Evolutionary conservation across 2,888 invertebrate species (phyloP), one percentile per base, ranked within the genome.

Genomic region (Dendrolimus houi): DNA sequence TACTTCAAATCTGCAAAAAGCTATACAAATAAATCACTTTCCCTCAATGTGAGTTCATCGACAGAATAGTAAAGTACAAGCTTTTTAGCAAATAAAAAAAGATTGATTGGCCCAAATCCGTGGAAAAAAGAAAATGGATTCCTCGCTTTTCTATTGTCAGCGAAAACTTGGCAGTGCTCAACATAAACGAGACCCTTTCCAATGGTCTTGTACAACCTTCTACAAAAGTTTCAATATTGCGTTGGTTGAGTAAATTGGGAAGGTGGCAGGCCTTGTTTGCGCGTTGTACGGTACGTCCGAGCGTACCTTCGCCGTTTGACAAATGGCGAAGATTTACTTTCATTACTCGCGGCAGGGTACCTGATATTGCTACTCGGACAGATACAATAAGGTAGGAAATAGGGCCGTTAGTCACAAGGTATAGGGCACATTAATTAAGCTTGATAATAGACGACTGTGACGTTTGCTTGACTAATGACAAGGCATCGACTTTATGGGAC

Each of bases 41-140:
- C 55, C 47, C 29, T 29, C 29, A 29, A 29, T 3, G 41, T 54
- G 55, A 58, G 54, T 55, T 55, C 47, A 58, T 56, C 54, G 55
- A 56, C 58, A 57, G 55, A 41, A 58, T 59, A 61, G 56, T 47
- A 47, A 47, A 47, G 47, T 12, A 47, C 47, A 47, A 47, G 47
- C 61, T 61, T 62, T 61, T 59, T 69, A 66, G 61, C 64, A 68
- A 71, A 71, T 71, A 71, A 72, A 76, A 72, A 81, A 74, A 81
- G 80, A 74, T 74, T 79, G 78, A 81, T 82, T 79, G 81, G 82
- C 83, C 83, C 74, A 79, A 73, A 83, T 83, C 75, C 72, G 67
- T 67, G 64, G 69, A 66, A 47, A 47, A 47, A 75, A 69, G 69
- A 69, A 75, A 79, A 76, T 73, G 74, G 73, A 70, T 70, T 68